Base-by-base conservation (phyloP, 2,888 invertebrate species). In the Drosophila longiperda region DNA sequence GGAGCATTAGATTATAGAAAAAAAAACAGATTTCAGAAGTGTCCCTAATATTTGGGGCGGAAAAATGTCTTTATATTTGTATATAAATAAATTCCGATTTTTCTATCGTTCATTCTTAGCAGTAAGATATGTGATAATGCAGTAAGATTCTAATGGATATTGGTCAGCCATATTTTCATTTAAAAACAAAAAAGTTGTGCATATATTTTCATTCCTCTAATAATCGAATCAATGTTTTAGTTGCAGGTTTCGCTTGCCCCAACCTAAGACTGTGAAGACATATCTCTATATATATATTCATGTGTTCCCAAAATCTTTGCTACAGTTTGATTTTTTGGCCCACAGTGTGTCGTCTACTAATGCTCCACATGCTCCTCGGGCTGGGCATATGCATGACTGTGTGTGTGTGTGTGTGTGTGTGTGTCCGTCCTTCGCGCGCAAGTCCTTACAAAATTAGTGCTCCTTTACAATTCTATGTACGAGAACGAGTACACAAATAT, bases 361-460 rank as follows among this genome's bases (percentile, higher is more conserved):
- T 83, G 83, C 75, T 68, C 85, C 83, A 83, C 83, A 83, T 85
- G 83, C 81, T 74, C 49, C 71, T 71, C 45, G 50, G 38, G 29
- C 57, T 53, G 38, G 36, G 9, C 9, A 54, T 38, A 17, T 60
- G 59, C 63, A 52, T 65, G 50, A 32, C 6, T 40, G 26, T 52
- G 23, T 54, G 15, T 58, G 65, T 66, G 50, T 64, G 52, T 42
- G 11, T 33, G 34, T 42, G 52, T 42, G 49, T 58, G 32, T 53
- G 29, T 57, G 67, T 75, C 64, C 50, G 82, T 83, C 83, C 72
- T 75, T 69, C 58, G 57, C 66, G 71, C 82, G 70, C 72, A 75
- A 84, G 84, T 85, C 85, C 85, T 85, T 87, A 81, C 87, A 86
- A 85, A 87, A 85, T 87, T 87, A 85, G 85, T 87, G 87, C 75